phyloP scores from a whole-genome alignment of 1,140 invertebrate genomes.

The Acromyrmex heyeri region DNA sequence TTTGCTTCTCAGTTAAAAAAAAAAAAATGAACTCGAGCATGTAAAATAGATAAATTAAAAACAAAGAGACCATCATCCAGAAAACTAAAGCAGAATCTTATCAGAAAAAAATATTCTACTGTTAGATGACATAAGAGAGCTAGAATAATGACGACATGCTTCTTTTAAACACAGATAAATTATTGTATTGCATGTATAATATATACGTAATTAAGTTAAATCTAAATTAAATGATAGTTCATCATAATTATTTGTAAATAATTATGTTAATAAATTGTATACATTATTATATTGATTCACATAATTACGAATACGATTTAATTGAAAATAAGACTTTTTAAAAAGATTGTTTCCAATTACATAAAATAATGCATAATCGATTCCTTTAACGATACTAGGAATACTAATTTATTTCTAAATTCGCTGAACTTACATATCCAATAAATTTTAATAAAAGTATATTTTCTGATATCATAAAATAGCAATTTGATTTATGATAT shows the following conservation, averaged over 20 bases:
- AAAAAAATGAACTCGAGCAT: neutral
- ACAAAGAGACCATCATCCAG: neutral
- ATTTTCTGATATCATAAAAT: neutral
- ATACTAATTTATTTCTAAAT: neutral
- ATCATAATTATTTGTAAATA: neutral
- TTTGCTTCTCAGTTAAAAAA: neutral
- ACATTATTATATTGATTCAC: neutral
- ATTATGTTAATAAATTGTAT: neutral
- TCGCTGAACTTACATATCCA: neutral
- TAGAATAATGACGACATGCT: neutral
- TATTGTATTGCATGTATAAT: neutral
- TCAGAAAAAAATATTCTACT: neutral
- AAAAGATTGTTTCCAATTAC: neutral
- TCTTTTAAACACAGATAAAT: slow-evolving; percentile 2
- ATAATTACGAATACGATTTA: neutral
- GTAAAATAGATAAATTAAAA: slow-evolving; percentile 63
- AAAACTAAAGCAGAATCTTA: neutral
- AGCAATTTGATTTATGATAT: neutral
- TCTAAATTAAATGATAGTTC: neutral
- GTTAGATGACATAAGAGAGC: neutral
- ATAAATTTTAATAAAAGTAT: neutral
- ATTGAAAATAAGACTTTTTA: neutral
- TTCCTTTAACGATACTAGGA: neutral
- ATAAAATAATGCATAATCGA: neutral
- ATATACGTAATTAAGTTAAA: neutral